phyloP scores from a whole-genome alignment of 2,113 vertebrate species.

The Dasyprocta punctata region DNA sequence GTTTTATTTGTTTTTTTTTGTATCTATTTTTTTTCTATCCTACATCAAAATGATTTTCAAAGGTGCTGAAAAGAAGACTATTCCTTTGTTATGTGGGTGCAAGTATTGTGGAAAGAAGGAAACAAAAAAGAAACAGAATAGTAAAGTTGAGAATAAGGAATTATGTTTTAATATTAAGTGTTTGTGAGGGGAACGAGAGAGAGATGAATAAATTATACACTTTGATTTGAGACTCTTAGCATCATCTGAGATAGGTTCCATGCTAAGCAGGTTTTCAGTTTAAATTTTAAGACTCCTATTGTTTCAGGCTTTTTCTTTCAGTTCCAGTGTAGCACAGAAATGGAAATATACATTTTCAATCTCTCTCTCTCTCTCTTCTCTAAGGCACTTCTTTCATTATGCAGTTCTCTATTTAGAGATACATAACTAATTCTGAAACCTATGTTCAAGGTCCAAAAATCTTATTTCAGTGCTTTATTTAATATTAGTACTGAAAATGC shows the following conservation, averaged over 20 bases:
- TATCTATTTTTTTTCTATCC: neutral
- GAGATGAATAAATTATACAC: neutral
- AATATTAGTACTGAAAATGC: neutral
- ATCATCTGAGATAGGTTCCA: neutral
- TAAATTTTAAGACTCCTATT: neutral
- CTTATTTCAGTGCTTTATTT: neutral
- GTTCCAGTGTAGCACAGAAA: neutral
- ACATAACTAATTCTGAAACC: neutral
- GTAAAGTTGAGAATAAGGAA: neutral
- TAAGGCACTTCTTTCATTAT: neutral
- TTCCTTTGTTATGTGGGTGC: neutral
- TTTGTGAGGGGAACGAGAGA: neutral
- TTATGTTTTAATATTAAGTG: neutral
- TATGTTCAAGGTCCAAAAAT: neutral
- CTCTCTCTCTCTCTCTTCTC: neutral
- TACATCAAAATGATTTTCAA: neutral
- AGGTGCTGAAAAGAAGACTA: neutral
- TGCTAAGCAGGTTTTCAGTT: neutral
- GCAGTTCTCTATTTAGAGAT: neutral
- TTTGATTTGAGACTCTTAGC: neutral
- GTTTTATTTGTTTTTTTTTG: neutral
- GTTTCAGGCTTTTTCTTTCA: neutral
- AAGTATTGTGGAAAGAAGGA: neutral
- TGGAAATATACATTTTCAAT: neutral
- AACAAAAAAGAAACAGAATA: neutral